Base-by-base conservation (phyloP, 2,113 vertebrate genomes). In the Anser cygnoides region DNA sequence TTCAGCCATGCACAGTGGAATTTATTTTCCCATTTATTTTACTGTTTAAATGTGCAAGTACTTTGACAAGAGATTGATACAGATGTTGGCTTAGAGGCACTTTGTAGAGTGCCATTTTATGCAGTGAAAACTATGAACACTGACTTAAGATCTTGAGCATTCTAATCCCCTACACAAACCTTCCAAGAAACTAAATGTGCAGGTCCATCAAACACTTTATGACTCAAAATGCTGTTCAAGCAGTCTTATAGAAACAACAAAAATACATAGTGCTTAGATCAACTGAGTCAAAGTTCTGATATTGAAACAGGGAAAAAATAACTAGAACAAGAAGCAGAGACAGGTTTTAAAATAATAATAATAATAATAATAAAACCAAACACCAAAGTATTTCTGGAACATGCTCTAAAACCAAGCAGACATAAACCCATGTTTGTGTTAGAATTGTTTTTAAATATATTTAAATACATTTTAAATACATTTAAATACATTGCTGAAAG, bases 1-100 rank as follows among this genome's bases (percentile, higher is more conserved):
- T 61, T 57, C 66, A 83, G n/a, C 75, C 35, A 63, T 37, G 65
- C 3, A 39, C 2, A 33, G 8, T 58, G 71, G 26, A 65, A 84
- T 74, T 65, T 82, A 13, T 91, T 76, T 93, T 85, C 14, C 6
- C 19, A 26, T 73, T 93, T 79, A n/a, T 72, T 91, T 92, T 89
- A 57, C 54, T 76, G 35, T n/a, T 72, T 87, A 76, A 91, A 43
- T 8, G n/a, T 87, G 31, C n/a, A 83, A 77, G 10, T 3, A 19
- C 16, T 66, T 16, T 44, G 31, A 76, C 37, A 79, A 11, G 12
- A 82, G n/a, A 66, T 31, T 79, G 54, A 87, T 68, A 46, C 9
- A 84, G n/a, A 62, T 82, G 14, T 58, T 78, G 79, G 4, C 13
- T 68, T 82, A 86, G n/a, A 81, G 18, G 10, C 13, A 82, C 6